Base-by-base conservation (phyloP, 2,113 vertebrate species). In the Amia ocellicauda region DNA sequence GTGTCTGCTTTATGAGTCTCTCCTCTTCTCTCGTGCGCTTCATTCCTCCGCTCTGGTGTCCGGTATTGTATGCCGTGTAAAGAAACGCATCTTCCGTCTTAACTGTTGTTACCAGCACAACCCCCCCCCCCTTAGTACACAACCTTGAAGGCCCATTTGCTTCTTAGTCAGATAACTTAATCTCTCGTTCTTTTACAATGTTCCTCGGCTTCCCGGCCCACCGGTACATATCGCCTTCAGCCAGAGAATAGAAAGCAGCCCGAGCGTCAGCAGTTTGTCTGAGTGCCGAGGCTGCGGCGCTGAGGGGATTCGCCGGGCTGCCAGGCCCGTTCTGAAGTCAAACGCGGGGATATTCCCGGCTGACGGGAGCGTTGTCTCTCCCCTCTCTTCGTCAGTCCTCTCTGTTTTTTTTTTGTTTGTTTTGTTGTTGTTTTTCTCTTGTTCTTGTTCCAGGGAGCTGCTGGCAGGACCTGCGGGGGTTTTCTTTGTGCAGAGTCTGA, bases 201-300 rank as follows among this genome's bases (percentile, higher is more conserved):
- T 36, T 36, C 11, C 7, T 17, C 17, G n/a, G 26, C 28, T 56
- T 56, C 27, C 26, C 26, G 16, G 27, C 14, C 4, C 24, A 36
- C 31, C 5, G 31, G 31, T 67, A 27, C 77, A 62, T 65, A 71
- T 69, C 17, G 70, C 79, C 78, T 40, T 53, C 26, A 77, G 79
- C 69, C 67, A 71, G 51, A 68, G 66, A 60, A 67, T 64, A 68
- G 52, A 5, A 58, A 68, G 70, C 63, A 47, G 58, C 58, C 23
- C 70, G 69, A 74, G 72, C 74, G 61, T 77, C 75, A 72, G 74
- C 74, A 61, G 56, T 75, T 76, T 80, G 40, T 74, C 78, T 81
- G 78, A 81, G 76, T 75, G 70, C 70, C 74, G 75, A 75, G 77
- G 72, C 75, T 83, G 71, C 73, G 73, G 64, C 66, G 67, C 68